Base-by-base conservation (phyloP, 2,888 invertebrate genomes). In the Melanostoma mellinum region DNA sequence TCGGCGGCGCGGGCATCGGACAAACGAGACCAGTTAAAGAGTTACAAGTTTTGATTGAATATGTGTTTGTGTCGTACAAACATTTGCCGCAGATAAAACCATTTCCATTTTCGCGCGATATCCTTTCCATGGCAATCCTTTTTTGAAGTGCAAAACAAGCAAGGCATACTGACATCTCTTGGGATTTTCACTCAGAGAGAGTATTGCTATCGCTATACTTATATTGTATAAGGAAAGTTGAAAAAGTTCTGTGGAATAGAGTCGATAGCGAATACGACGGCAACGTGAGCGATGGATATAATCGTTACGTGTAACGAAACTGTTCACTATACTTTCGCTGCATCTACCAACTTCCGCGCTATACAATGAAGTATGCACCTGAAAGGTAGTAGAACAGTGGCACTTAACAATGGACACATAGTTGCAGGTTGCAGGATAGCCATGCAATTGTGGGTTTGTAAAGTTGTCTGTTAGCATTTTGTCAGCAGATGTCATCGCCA, bases 41-140 rank as follows among this genome's bases (percentile, higher is more conserved):
- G 60, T 52, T 50, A 32, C 58, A 58, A 44, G 42, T 44, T 56
- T 6, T 56, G 44, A 50, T 61, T 6, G 42, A 40, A 6, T 46
- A n/a, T 56, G 35, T 72, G 38, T 60, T 32, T 53, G 48, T 53
- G 53, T 53, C 35, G n/a, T 67, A 42, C 65, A 71, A 73, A 48
- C 61, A 40, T 55, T 68, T 46, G 67, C 65, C 60, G 10, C 71
- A 71, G 72, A 72, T 81, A 81, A 76, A 81, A 76, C 76, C 72
- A 76, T 82, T 73, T 82, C 76, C 68, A 46, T 77, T 77, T 61
- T 67, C 55, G 61, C 72, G 81, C 60, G 40, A 75, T 65, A 75
- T 75, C 75, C 75, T 53, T 75, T 46, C 6, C 52, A 46, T 40
- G 6, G 71, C 40, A 40, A 60, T 60, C 75, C 71, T 75, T 82